These are phyloP conservation scores for Saccostrea echinata DNA, from an alignment of 1,140 invertebrate species.

Conservation along the genomic window DNA sequence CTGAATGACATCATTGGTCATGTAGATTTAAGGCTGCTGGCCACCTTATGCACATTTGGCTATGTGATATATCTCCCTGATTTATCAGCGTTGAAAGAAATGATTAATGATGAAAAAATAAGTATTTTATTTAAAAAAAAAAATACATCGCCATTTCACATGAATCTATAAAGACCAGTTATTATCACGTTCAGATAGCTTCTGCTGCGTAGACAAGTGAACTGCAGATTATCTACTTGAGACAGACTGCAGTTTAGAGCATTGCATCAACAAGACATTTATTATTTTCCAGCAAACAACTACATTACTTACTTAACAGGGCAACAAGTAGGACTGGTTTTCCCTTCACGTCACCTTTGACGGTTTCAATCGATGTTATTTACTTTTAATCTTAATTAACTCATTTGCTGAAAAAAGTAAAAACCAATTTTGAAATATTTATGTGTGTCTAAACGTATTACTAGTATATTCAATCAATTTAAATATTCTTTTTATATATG, in stretches of 20 bases:
- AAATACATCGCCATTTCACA: not conserved
- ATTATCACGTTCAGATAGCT: constrained; percentile 11
- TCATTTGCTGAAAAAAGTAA: too few species aligned
- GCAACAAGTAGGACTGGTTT: not conserved
- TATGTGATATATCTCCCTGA: not conserved
- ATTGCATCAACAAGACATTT: not conserved
- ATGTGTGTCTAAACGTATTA: too few species aligned
- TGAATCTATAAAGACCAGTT: constrained; percentile 8
- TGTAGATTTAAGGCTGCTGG: constrained; percentile 23
- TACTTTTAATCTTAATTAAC: too few species aligned
- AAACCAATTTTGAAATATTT: too few species aligned
- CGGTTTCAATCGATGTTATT: too few species aligned
- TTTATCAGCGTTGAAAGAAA: constrained; percentile 16
- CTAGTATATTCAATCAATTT: too few species aligned
- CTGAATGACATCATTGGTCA: constrained; percentile 31
- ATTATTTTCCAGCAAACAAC: not conserved
- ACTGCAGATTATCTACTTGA: not conserved
- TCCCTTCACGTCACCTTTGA: too few species aligned
- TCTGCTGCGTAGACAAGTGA: not conserved
- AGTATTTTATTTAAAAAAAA: not conserved
- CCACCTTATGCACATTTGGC: not conserved
- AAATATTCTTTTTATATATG: too few species aligned
- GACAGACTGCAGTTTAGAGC: constrained; percentile 7
- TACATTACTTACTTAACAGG: not conserved
- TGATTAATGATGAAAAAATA: constrained; percentile 30